Evolutionary conservation across 2,113 vertebrate genomes (phyloP), one percentile per base, ranked within the genome.

Genomic region (Vidua macroura): DNA sequence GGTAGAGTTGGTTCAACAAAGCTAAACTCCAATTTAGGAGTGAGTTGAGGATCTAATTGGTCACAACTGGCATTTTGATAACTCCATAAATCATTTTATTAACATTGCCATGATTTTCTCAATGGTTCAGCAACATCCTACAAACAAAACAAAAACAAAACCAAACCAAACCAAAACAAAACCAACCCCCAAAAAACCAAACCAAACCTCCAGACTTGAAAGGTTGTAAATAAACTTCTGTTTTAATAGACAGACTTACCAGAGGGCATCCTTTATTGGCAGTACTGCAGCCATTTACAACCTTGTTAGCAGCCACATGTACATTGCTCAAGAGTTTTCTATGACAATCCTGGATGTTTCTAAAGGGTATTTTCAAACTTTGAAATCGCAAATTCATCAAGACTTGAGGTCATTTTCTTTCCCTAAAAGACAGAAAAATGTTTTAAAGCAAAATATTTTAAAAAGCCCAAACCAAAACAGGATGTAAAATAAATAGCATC

Each of bases 221-320:
- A 89, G 16, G 21, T 13, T 87, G 41, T 33, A 90, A 63, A 80
- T 2, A 5, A 91, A 62, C 58, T 46, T 91, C 27, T 81, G 48
- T 85, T 93, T 95, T 92, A 87, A 66, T 51, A 80, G 80, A 37
- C 63, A 86, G 60, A 72, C 62, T 30, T 92, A 86, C 68, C 83
- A 92, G 60, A 91, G 64, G 69, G 58, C 15, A 7, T 52, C 46
- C 72, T 87, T 78, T 89, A 94, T 31, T 85, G 62, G 52, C 66
- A 84, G 25, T 12, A 92, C 44, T 68, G 37, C 53, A 95, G 74
- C 46, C 74, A 89, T 91, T 95, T 92, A 76, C 30, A 85, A 49
- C 41, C 46, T 93, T 82, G 78, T 86, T 68, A 92, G 62, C 58
- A 95, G 49, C 58, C 43, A 53, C 31, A 41, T 14, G 27, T 67